Evolutionary conservation across 2,888 invertebrate genomes (phyloP).

Genomic region (Eristalinus sepulchralis): DNA sequence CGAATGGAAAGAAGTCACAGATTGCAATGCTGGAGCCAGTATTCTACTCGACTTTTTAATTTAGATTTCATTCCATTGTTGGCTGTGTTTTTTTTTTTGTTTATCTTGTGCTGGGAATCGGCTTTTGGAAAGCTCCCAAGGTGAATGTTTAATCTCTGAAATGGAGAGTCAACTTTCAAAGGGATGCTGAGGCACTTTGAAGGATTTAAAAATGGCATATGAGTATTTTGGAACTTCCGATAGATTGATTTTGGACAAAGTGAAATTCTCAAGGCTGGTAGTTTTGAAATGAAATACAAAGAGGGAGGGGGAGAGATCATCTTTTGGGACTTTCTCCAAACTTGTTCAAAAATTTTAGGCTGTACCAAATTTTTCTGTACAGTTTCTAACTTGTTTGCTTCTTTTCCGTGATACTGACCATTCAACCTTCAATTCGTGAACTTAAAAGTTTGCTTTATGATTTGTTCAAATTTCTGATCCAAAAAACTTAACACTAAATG

Average conservation of each 20-base stretch:
- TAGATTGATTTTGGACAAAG: neutral
- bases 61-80: constrained; percentile 7
- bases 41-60: constrained; percentile 45
- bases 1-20: constrained; percentile 13
- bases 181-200: neutral
- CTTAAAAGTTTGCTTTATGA: no score
- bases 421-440: neutral
- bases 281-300: no score
- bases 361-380: neutral
- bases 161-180: neutral
- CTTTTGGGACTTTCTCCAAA: neutral
- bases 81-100: constrained; percentile 30
- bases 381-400: no score
- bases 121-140: constrained; percentile 11
- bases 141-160: constrained; percentile 9
- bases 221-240: neutral
- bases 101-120: neutral
- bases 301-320: no score
- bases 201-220: neutral
- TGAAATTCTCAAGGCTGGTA: neutral
- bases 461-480: no score
- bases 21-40: constrained; percentile 31
- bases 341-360: neutral
- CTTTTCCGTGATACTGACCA: no score
- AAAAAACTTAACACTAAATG: no score